phyloP scores from a whole-genome alignment of 2,797 vertebrate genomes.

The Pempheris klunzingeri region DNA sequence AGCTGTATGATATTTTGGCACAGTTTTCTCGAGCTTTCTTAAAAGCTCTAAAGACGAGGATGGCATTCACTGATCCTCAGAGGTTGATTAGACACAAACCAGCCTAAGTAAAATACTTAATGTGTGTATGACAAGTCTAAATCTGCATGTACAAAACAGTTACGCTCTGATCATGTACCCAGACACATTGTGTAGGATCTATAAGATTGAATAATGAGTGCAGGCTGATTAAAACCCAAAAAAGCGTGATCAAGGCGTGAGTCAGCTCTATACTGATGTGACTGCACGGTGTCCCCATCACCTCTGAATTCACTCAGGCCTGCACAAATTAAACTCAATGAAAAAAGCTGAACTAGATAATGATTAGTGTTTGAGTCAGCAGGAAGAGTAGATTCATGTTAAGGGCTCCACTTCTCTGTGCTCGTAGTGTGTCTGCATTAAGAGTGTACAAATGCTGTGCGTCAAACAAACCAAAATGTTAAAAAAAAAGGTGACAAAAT shows the following conservation, averaged over 20 bases:
- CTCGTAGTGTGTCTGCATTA: conserved; percentile 3
- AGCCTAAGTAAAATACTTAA: too few relatives aligned
- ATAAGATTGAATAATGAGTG: too few relatives aligned
- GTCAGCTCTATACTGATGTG: background rate
- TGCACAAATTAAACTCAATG: background rate
- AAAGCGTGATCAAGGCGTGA: too few relatives aligned
- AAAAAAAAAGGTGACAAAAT: too few relatives aligned
- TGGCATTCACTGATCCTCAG: too few relatives aligned
- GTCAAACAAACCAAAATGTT: background rate
- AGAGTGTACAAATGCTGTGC: background rate
- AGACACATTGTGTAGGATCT: too few relatives aligned
- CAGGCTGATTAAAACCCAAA: background rate
- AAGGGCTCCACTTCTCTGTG: background rate
- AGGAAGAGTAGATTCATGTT: too few relatives aligned
- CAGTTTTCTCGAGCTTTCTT: background rate
- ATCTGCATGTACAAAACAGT: background rate
- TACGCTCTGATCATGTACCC: background rate
- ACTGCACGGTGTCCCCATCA: background rate
- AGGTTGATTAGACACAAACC: too few relatives aligned
- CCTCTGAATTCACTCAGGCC: background rate
- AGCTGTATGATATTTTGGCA: background rate
- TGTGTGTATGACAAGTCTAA: background rate
- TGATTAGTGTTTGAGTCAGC: conserved; percentile 1
- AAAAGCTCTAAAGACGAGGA: background rate
- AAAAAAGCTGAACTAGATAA: background rate